These are phyloP conservation scores for Perca flavescens DNA, from an alignment of 2,113 vertebrate species.

Conservation along the genomic window DNA sequence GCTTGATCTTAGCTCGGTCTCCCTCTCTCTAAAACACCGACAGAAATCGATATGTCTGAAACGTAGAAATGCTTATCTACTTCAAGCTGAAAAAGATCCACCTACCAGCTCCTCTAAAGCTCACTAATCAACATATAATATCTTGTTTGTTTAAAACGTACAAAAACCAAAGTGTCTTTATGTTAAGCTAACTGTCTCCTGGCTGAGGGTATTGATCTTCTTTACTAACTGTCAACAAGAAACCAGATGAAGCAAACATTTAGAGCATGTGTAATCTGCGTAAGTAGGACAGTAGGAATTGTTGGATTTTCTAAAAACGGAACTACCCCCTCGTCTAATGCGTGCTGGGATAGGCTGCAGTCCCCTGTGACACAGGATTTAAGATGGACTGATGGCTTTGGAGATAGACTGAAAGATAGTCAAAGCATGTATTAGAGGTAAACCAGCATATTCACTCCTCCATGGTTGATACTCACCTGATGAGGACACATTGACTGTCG, in stretches of 20 bases:
- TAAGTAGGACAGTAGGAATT: conserved; percentile 30
- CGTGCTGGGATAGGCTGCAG: background rate
- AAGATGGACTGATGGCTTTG: background rate
- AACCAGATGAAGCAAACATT: background rate
- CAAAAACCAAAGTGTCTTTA: background rate
- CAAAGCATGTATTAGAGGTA: background rate
- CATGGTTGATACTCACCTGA: conserved; percentile 84
- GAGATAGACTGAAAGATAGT: background rate
- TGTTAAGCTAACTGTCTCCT: background rate
- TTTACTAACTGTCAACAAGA: background rate
- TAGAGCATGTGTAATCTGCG: background rate
- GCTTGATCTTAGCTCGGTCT: conserved; percentile 1
- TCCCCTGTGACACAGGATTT: background rate
- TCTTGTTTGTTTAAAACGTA: background rate
- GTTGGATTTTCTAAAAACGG: conserved; percentile 5
- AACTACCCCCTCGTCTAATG: background rate
- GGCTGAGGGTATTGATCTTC: background rate
- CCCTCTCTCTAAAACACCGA: background rate
- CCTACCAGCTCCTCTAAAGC: background rate
- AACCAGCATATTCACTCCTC: background rate
- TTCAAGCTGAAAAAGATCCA: background rate
- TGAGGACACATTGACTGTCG: conserved; percentile 94
- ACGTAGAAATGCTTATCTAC: background rate
- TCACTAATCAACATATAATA: background rate
- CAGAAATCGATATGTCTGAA: conserved; percentile 29